phyloP scores from a whole-genome alignment of 1,140 invertebrate species.

The Pararge aegeria region DNA sequence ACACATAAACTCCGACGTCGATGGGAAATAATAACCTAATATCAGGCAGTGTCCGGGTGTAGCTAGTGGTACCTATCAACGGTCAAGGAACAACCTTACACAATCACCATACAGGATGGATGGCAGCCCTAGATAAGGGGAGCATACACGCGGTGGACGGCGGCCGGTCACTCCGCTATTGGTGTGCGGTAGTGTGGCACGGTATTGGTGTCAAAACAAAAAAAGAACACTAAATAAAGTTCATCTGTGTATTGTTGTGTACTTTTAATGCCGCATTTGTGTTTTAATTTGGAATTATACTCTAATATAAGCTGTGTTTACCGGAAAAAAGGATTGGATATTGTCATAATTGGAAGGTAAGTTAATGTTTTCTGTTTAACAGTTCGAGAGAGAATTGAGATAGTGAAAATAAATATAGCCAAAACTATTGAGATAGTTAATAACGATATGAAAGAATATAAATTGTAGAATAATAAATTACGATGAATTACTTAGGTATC shows the following conservation, averaged over 20 bases:
- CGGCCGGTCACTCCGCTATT: constrained; percentile 12
- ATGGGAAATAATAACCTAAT: no score
- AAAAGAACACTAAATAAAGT: neutral
- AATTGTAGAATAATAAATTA: no score
- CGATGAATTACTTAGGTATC: no score
- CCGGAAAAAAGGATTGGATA: neutral
- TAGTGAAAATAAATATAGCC: neutral
- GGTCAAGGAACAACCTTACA: no score
- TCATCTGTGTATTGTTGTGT: neutral
- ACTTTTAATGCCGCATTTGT: neutral
- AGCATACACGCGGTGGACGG: constrained; percentile 2
- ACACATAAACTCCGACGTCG: no score
- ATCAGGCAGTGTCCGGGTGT: no score
- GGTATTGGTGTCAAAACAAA: neutral
- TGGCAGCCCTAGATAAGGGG: no score
- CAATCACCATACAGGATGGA: no score
- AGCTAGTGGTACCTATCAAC: no score
- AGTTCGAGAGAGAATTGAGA: neutral
- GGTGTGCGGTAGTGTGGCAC: neutral
- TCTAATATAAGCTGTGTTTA: neutral
- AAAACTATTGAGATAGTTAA: neutral
- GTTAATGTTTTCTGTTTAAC: neutral
- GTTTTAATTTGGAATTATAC: neutral
- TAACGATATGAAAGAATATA: neutral
- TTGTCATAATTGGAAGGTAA: neutral